phyloP scores from a whole-genome alignment of 2,888 invertebrate genomes.

The Eubasilissa splendida region DNA sequence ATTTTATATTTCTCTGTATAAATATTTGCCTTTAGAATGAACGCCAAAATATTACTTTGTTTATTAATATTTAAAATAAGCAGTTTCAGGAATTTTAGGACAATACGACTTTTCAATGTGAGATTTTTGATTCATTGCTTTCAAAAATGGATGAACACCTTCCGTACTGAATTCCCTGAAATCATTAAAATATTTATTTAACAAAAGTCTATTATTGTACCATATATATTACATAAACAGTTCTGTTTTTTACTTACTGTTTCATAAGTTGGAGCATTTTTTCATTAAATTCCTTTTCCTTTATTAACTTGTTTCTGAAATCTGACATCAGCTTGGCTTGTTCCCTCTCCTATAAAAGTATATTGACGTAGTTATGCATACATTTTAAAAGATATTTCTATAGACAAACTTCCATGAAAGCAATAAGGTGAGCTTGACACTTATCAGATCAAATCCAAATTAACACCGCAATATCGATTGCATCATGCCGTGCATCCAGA shows the following conservation, averaged over 20 bases:
- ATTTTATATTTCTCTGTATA: neutral
- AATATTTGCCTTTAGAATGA: neutral
- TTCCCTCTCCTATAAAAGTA: constrained; percentile 43
- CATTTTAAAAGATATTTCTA: too few species aligned
- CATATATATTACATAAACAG: neutral
- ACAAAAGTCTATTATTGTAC: too few species aligned
- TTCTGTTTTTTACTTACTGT: constrained; percentile 37
- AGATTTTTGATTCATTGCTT: constrained; percentile 32
- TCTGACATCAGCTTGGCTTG: constrained; percentile 23
- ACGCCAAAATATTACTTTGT: neutral
- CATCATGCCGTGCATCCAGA: too few species aligned
- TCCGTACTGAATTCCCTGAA: constrained; percentile 49
- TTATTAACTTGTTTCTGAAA: constrained; percentile 36
- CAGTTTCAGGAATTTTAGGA: constrained; percentile 34
- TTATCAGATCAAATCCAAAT: too few species aligned
- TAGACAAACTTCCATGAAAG: too few species aligned
- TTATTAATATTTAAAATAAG: constrained; percentile 42
- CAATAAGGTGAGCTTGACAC: too few species aligned
- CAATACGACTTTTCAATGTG: constrained; percentile 14
- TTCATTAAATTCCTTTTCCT: constrained; percentile 47
- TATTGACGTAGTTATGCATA: neutral
- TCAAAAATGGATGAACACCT: constrained; percentile 48
- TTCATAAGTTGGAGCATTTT: constrained; percentile 53
- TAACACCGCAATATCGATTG: too few species aligned
- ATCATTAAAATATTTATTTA: constrained; percentile 1